Base-by-base conservation (phyloP, 2,797 vertebrate genomes). In the Columba guinea region DNA sequence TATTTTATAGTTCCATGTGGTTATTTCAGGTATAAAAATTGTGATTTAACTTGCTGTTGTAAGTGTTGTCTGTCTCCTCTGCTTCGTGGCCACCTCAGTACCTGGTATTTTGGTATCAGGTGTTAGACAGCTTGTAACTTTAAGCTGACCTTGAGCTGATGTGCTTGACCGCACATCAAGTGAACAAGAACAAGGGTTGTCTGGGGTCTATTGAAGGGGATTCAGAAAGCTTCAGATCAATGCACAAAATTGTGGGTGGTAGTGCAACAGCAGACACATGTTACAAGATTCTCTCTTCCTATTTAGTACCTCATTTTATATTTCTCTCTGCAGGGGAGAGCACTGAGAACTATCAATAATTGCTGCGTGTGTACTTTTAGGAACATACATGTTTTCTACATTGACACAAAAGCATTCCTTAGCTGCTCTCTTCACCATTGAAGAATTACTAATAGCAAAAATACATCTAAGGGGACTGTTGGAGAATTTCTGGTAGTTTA, bases 111-210 rank as follows among this genome's bases (percentile, higher is more conserved):
- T 58, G 30, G 16, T 51, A 51, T 19, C 7, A 1, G 1, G 1
- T n/a, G 4, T 46, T 69, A 48, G 7, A 37, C 10, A 35, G 26
- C 9, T 63, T 71, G 39, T 52, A 58, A 35, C 41, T 52, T 74
- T 10, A 18, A n/a, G 49, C 55, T 79, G 37, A 37, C 37, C 11
- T 37, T 37, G 37, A 37, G 37, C 37, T 37, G 12, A 37, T 37
- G 8, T 44, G 11, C 37, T 24, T 84, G 23, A 12, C 28, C 30
- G 51, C 37, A 32, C 18, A 11, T 7, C 0, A 1, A 68, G 32
- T 30, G 39, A 74, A 14, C 44, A 60, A 75, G 32, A 65, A 15
- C 14, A 51, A 32, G 1, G 9, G 2, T 2, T 73, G 16, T 10
- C 55, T 49, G 39, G 37, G 16, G 30, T 58, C 32, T 69, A 37